Evolutionary conservation across 2,113 vertebrate species (phyloP), one percentile per base, ranked within the genome.

Genomic region (Apteryx owenii): DNA sequence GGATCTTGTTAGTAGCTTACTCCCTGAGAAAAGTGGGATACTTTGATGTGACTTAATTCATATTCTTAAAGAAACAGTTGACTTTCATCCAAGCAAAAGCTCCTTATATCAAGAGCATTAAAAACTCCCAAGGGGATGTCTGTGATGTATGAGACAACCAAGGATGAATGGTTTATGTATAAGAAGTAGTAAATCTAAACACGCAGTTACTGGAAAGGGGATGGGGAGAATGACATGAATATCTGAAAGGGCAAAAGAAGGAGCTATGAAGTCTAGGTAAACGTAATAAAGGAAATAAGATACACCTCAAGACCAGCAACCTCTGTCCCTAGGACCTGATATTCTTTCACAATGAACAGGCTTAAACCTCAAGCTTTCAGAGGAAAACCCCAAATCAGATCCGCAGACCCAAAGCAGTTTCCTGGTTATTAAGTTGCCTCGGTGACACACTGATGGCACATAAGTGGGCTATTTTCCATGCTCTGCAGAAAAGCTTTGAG

Each of bases 31-130:
- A 38, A n/a, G n/a, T 51, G 50, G 48, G 50, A 72, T n/a, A 53
- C 76, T 77, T 94, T 93, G 68, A 73, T 38, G 46, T 94, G 64
- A 93, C 77, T 88, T 88, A 78, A 46, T 95, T 97, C 96, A 96
- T 90, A 84, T 92, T 69, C 90, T 77, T 87, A 72, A 85, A 90
- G 72, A 92, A 53, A 73, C 14, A 90, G 46, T 83, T 88, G 69
- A 81, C 65, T 94, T 75, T 96, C 92, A 92, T 85, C n/a, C 69
- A 94, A 93, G 48, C 25, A 89, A 95, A 89, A 62, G 79, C 72
- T 79, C 75, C 17, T 33, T 90, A 54, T 91, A 44, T 64, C 38
- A 94, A 87, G 91, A 64, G 80, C 54, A 83, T 88, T 94, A 33
- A 93, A 90, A 95, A 93, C 65, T 90, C 76, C 68, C 33, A 65